These are phyloP conservation scores for Dasysyrphus albostriatus DNA, from an alignment of 2,888 invertebrate species.

Conservation along the genomic window DNA sequence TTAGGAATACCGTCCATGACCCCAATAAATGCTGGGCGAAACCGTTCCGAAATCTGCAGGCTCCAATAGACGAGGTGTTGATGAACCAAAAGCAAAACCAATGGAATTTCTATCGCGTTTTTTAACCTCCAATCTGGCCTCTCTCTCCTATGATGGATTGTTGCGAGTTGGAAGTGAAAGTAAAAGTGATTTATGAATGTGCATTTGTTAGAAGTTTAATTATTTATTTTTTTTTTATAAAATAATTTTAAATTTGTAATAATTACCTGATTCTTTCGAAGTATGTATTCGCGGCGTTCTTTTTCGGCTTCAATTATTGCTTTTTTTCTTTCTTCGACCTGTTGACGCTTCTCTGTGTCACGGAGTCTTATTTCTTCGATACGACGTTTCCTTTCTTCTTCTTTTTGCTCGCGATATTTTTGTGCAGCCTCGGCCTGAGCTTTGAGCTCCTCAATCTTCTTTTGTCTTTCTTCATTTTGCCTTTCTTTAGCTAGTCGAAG, in stretches of 20 bases:
- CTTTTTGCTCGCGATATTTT: slow-evolving; percentile 94
- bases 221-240: slow-evolving; percentile 13
- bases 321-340: slow-evolving; percentile 94
- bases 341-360: slow-evolving; percentile 89
- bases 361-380: slow-evolving; percentile 92
- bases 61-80: slow-evolving; percentile 94
- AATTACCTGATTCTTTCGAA: slow-evolving; percentile 89
- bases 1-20: slow-evolving; percentile 88
- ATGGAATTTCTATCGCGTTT: slow-evolving; percentile 90
- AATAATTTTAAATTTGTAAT: background rate
- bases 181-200: slow-evolving; percentile 48
- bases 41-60: slow-evolving; percentile 89
- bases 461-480: slow-evolving; percentile 95
- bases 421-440: slow-evolving; percentile 95
- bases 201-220: slow-evolving; percentile 23
- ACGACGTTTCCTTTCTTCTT: slow-evolving; percentile 91
- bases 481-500: slow-evolving; percentile 91
- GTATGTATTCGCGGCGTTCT: slow-evolving; percentile 93
- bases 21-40: slow-evolving; percentile 88
- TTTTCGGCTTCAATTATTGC: slow-evolving; percentile 95
- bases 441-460: slow-evolving; percentile 94
- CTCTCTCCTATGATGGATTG: slow-evolving; percentile 86
- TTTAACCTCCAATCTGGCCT: slow-evolving; percentile 92
- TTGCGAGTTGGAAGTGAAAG: slow-evolving; percentile 28
- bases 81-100: slow-evolving; percentile 96